Evolutionary conservation across 1,140 invertebrate species (phyloP), one percentile per base, ranked within the genome.

Genomic region (Microplitis demolitor): DNA sequence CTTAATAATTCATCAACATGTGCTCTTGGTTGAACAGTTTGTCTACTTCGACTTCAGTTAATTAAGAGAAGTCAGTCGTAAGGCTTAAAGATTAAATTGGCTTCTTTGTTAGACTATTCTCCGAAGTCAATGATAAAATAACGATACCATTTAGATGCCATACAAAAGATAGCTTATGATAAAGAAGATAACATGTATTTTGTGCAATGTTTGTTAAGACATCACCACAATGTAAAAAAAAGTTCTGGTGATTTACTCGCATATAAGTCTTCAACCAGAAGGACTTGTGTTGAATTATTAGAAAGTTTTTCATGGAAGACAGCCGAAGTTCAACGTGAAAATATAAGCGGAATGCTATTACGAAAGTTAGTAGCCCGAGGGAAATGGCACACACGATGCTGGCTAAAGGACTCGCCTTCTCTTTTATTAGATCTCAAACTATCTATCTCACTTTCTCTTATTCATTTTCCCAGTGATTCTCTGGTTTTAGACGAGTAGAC

Each of bases 321-420:
- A 34, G 33, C 63, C 16, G 63, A 72, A 72, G 62, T 66, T 66
- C 51, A 53, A 72, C 51, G 60, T 58, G 50, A 39, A 66, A 72
- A 72, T 66, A 72, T 60, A 60, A 51, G 66, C 61, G 61, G n/a
- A 53, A 63, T 63, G 16, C 45, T 63, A 63, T 63, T 58, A 66
- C 70, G 70, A 72, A 72, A 66, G 64, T 71, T 64, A 63, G 39
- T 71, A 71, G 33, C 60, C 62, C 51, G 69, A 62, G 69, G 69
- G 60, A 71, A 71, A 62, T 63, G 61, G 58, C 37, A 53, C 13
- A 31, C 66, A 34, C 66, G 66, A 68, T 60, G 66, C 66, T 68
- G 37, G 34, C 66, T 58, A 58, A 35, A 68, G 16, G 54, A 68
- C 66, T 68, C 34, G 35, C 53, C 66, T 58, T 54, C 37, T 45